Evolutionary conservation across 2,797 vertebrate species (phyloP), one percentile per base, ranked within the genome.

Genomic region (Chaetodon trifasciatus): DNA sequence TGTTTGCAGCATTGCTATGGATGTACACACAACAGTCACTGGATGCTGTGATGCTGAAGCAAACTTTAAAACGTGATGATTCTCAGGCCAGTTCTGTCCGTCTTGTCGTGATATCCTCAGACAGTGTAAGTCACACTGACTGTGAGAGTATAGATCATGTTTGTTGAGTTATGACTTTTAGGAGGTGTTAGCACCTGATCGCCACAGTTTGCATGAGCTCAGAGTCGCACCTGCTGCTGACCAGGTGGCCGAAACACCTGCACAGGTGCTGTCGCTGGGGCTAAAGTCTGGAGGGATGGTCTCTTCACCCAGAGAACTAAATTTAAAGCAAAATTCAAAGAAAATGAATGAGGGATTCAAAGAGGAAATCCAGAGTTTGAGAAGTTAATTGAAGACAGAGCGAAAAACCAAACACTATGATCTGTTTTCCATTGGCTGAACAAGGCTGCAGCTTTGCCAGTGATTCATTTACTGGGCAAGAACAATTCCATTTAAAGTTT

Each of bases 401-500:
- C 42, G 65, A 44, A 77, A 3, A 16, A 13, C 23, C 15, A 21
- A 17, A 60, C 37, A 9, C 50, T 17, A 42, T 63, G 17, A 35
- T 81, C 79, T 78, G 79, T 86, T 84, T 84, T 84, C 82, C 56
- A n/a, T 21, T 9, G 72, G 72, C 76, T 74, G 77, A 81, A 83
- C 39, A 44, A 74, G 69, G 15, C 44, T 62, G 50, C 46, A 1
- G 60, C 21, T 83, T 60, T 55, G 78, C 55, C 60, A 67, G 40
- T 24, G 2, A 64, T 63, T 84, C 77, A 65, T 52, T 64, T 60
- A 7, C 70, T 2, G 44, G 24, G 49, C 8, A 23, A 81, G 68
- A 79, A 78, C 70, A 78, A 81, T 78, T 71, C 61, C 78, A 83
- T 83, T 86, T 83, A 63, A 88, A 82, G 73, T 80, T 72, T 79